These are phyloP conservation scores for Drosophila fulvimacula DNA, from an alignment of 2,888 invertebrate species.

Conservation along the genomic window DNA sequence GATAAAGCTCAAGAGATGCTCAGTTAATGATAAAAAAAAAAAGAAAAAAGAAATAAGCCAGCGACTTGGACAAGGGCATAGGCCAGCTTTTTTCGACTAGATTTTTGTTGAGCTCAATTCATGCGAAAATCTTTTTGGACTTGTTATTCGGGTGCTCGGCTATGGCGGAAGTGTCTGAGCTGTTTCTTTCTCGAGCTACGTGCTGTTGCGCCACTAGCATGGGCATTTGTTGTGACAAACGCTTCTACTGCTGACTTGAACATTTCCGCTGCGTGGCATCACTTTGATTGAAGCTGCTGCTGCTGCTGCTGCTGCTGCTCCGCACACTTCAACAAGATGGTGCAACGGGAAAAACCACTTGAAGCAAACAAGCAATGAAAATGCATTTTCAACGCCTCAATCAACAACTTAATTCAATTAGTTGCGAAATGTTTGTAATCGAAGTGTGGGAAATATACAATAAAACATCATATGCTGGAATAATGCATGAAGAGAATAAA, in stretches of 20 bases:
- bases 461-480: slow-evolving; percentile 19
- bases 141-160: slow-evolving; percentile 17
- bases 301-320: not conserved
- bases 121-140: slow-evolving; percentile 51
- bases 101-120: slow-evolving; percentile 17
- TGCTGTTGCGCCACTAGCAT: slow-evolving; percentile 32
- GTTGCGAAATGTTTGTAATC: slow-evolving; percentile 62
- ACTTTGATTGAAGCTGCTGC: slow-evolving; percentile 41
- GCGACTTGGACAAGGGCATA: slow-evolving; percentile 48
- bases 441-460: slow-evolving; percentile 13
- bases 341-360: slow-evolving; percentile 63
- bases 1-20: slow-evolving; percentile 54
- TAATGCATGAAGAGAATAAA: slow-evolving; percentile 16
- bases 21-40: slow-evolving; percentile 66
- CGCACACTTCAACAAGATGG: slow-evolving; percentile 3
- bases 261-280: slow-evolving; percentile 55
- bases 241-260: slow-evolving; percentile 26
- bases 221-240: slow-evolving; percentile 63
- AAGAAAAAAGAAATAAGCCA: not conserved
- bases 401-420: slow-evolving; percentile 82
- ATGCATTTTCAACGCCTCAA: slow-evolving; percentile 72
- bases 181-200: slow-evolving; percentile 40
- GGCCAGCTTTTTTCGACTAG: slow-evolving; percentile 29
- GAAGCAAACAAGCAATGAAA: slow-evolving; percentile 47
- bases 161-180: slow-evolving; percentile 53